Conservation (phyloP, 2,888 invertebrate genomes). For the Cheilosia soror region DNA sequence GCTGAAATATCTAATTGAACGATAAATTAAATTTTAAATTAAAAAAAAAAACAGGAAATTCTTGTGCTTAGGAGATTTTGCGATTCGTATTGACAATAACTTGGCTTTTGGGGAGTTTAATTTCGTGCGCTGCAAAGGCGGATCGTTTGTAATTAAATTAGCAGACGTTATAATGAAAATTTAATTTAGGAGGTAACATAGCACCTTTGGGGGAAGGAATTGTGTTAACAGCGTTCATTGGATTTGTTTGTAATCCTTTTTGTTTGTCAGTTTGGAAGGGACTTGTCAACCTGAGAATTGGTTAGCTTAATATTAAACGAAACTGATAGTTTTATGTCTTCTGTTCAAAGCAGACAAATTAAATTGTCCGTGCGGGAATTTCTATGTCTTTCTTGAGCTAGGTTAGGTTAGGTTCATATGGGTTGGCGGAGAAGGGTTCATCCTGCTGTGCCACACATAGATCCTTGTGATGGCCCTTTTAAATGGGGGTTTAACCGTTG, state of each 20-base stretch:
- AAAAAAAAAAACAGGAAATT: slow-evolving; percentile 1
- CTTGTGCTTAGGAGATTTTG: no score
- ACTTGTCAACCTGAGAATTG: background rate
- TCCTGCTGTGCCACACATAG: no score
- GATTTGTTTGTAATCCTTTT: background rate
- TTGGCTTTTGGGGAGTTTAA: slow-evolving; percentile 9
- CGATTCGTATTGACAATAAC: slow-evolving; percentile 1
- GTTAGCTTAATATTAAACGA: no score
- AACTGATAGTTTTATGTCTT: no score
- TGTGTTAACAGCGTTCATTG: background rate
- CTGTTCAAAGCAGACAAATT: no score
- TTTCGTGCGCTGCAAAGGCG: background rate
- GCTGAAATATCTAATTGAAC: slow-evolving; percentile 32
- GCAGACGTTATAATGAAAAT: slow-evolving; percentile 11
- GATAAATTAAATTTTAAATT: slow-evolving; percentile 43
- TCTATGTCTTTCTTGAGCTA: no score
- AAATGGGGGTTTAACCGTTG: no score
- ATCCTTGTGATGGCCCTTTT: no score
- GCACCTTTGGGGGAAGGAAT: background rate
- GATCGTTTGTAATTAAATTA: slow-evolving; percentile 10
- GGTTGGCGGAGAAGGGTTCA: no score
- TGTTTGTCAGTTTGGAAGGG: no score
- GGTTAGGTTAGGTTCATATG: no score
- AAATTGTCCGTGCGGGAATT: no score
- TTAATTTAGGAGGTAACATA: background rate